phyloP scores from a whole-genome alignment of 2,888 invertebrate genomes.

The Protula sp. region DNA sequence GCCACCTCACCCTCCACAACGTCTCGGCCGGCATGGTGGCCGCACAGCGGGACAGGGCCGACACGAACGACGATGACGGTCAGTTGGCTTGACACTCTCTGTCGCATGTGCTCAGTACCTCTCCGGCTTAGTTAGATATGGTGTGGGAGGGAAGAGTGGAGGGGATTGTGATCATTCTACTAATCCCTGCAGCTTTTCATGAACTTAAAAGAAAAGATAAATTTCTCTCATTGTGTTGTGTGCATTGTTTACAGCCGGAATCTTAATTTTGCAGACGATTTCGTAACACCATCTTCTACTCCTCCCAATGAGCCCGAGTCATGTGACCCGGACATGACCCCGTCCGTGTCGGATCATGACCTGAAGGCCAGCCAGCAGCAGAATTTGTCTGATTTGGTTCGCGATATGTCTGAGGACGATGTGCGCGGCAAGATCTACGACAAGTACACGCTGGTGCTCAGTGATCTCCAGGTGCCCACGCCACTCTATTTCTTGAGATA shows the following conservation, averaged over 20 bases:
- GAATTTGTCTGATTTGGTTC: conserved; percentile 6
- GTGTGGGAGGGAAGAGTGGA: too few relatives aligned
- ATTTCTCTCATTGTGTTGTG: too few relatives aligned
- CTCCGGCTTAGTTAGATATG: background rate
- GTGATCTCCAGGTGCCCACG: too few relatives aligned
- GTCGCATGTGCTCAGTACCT: background rate
- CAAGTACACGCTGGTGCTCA: conserved; percentile 43
- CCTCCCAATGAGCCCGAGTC: conserved; percentile 41
- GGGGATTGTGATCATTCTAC: too few relatives aligned
- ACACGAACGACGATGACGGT: conserved; percentile 24
- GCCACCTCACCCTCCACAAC: conserved; percentile 66
- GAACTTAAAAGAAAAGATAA: too few relatives aligned
- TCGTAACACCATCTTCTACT: conserved; percentile 54
- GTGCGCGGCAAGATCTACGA: conserved; percentile 71
- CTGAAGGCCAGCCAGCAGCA: background rate
- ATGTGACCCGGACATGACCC: background rate
- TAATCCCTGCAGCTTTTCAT: too few relatives aligned
- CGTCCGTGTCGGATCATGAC: too few relatives aligned
- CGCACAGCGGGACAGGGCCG: background rate
- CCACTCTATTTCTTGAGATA: too few relatives aligned
- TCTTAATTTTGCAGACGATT: conserved; percentile 53
- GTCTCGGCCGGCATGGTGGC: background rate
- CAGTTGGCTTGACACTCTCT: conserved; percentile 1
- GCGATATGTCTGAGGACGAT: conserved; percentile 34
- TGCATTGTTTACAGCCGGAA: too few relatives aligned